Base-by-base conservation (phyloP, 2,113 vertebrate species). In the Brachionichthys hirsutus region DNA sequence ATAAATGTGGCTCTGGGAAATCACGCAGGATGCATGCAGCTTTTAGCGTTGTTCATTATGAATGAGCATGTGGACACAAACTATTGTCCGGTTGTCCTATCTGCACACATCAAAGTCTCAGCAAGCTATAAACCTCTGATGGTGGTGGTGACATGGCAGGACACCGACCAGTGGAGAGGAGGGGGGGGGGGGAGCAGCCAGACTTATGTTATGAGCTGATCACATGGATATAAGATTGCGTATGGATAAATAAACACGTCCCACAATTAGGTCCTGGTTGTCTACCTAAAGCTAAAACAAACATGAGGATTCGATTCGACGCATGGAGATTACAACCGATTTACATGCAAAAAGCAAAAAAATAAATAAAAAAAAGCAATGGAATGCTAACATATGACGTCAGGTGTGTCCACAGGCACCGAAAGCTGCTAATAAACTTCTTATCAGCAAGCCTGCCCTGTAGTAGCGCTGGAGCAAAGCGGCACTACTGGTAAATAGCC, bases 401-500 rank as follows among this genome's bases (percentile, higher is more conserved):
- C 24, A 55, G 12, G 48, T 35, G 13, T 30, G 19, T 57, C 15
- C 36, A 30, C 13, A 44, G 22, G 30, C 35, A 22, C 14, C 9
- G 36, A 58, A 10, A 38, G 42, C 2, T 16, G 24, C 1, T 55
- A 14, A 41, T 58, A 53, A 73, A 79, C 75, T 77, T 55, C 36
- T 47, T 22, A 44, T 19, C 47, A 61, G 12, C 36, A 17, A 42
- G 50, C 35, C 16, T 15, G 12, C 50, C 38, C 62, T 53, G 17
- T 44, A 43, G 17, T 9, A 55, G 59, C 60, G 59, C 62, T 53
- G 17, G 44, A 43, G 16, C 7, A 55, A 62, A 62, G 62, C 13
- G 47, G 12, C 46, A 38, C 66, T 59, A 63, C 82, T 30, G 8
- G 82, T 86, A 88, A 85, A 85, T 79, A 65, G 14, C 80, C 84